A percentile compares a stretch with the other conserved stretches of the same genome.
Conservation (phyloP, 2,888 invertebrate genomes). For the Epiblema foenella region DNA sequence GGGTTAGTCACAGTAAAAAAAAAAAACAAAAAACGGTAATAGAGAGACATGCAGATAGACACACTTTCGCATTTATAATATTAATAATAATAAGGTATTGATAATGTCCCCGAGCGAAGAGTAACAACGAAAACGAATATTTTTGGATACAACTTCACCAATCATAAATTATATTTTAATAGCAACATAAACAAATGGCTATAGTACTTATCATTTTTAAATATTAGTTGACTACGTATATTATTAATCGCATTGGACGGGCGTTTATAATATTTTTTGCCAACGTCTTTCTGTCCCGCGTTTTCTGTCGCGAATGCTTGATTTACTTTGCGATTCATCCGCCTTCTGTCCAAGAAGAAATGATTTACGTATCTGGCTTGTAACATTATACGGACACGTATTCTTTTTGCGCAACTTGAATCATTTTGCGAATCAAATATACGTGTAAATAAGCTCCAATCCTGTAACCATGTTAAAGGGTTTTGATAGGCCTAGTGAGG, state of each 20-base stretch:
- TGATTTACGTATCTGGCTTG: constrained; percentile 1
- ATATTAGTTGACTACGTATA: not conserved
- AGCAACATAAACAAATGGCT: no score
- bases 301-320: constrained; percentile 19
- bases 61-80: no score
- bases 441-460: not conserved
- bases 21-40: no score
- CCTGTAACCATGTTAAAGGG: not conserved
- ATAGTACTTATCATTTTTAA: no score
- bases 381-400: constrained; percentile 3
- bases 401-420: not conserved
- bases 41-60: no score
- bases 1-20: no score
- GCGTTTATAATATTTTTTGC: constrained; percentile 22
- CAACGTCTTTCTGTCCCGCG: not conserved
- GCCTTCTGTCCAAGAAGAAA: constrained; percentile 24
- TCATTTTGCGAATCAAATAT: not conserved
- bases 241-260: constrained; percentile 4
- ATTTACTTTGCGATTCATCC: constrained; percentile 29
- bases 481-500: not conserved
- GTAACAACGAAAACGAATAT: no score
- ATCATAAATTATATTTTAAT: no score
- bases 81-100: no score
- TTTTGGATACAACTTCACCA: no score
- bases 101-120: no score